Conservation (phyloP, 2,888 invertebrate species). For the Caenorhabditis sp. region DNA sequence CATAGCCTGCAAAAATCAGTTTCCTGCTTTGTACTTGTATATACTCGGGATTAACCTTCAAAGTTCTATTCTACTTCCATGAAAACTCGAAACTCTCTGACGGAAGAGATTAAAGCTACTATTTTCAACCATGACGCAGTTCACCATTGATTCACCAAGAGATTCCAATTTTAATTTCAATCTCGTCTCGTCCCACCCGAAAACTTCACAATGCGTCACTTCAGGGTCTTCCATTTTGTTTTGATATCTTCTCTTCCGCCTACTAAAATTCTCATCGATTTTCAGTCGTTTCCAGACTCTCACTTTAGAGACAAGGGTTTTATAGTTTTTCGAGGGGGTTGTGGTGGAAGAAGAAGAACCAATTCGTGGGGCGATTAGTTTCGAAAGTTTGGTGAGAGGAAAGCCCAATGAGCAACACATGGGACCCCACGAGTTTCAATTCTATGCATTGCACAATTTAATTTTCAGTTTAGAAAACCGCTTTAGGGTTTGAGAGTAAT, state of each 20-base stretch:
- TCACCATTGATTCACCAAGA: neutral
- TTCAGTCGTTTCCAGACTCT: conserved; percentile 31
- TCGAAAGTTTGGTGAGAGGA: neutral
- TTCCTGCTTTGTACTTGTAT: neutral
- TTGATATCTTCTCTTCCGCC: neutral
- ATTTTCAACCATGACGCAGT: conserved; percentile 5
- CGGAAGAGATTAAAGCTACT: neutral
- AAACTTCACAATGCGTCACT: conserved; percentile 20
- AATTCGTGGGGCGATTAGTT: conserved; percentile 12
- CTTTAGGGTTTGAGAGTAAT: conserved; percentile 3
- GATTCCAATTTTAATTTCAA: conserved; percentile 12
- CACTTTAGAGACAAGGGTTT: neutral
- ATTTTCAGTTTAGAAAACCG: conserved; percentile 2
- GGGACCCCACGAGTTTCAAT: conserved; percentile 21
- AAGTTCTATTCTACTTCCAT: neutral
- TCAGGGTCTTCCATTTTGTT: conserved; percentile 18
- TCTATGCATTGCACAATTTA: conserved; percentile 22
- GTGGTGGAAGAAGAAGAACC: neutral
- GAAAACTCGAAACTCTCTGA: neutral
- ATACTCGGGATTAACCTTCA: neutral
- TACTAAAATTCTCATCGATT: conserved; percentile 2
- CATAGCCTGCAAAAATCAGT: neutral
- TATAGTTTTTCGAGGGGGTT: conserved; percentile 16
- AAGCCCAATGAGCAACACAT: conserved; percentile 32
- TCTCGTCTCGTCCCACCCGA: neutral